Evolutionary conservation across 2,113 vertebrate species (phyloP).

Genomic region (Raja brachyura): DNA sequence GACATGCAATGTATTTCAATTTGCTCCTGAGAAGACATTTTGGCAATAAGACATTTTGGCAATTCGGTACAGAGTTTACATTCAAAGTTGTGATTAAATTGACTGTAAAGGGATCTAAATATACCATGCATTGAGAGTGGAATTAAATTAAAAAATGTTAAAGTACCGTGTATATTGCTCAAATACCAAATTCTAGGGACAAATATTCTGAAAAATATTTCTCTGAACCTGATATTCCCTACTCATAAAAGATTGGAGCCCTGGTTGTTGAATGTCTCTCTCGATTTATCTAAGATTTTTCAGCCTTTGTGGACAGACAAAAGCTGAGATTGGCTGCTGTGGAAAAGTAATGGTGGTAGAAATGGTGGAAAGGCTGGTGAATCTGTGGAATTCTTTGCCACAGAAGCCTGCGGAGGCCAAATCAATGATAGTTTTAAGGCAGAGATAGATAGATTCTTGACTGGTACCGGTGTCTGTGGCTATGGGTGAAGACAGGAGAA

Average conservation of each 20-base stretch:
- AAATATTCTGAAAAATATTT: background rate
- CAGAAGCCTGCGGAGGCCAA: too few species aligned
- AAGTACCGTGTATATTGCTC: background rate
- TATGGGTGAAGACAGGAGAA: too few species aligned
- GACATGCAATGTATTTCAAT: slow-evolving; percentile 17
- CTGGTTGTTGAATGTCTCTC: background rate
- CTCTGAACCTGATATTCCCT: background rate
- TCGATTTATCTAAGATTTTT: background rate
- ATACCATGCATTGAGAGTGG: background rate
- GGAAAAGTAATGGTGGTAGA: too few species aligned
- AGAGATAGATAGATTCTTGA: too few species aligned
- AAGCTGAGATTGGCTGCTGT: background rate
- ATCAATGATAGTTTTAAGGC: too few species aligned
- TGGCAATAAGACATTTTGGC: background rate
- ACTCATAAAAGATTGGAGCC: background rate
- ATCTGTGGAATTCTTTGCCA: too few species aligned
- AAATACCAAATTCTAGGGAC: background rate
- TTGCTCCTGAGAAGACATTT: background rate
- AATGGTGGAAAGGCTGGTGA: too few species aligned
- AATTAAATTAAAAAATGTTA: background rate
- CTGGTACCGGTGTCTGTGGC: too few species aligned
- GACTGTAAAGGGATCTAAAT: background rate
- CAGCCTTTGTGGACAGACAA: background rate
- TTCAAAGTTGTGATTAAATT: slow-evolving; percentile 3
- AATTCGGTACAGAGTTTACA: background rate